Evolutionary conservation across 1,140 invertebrate species (phyloP), one percentile per base, ranked within the genome.

Genomic region (Homarus americanus): DNA sequence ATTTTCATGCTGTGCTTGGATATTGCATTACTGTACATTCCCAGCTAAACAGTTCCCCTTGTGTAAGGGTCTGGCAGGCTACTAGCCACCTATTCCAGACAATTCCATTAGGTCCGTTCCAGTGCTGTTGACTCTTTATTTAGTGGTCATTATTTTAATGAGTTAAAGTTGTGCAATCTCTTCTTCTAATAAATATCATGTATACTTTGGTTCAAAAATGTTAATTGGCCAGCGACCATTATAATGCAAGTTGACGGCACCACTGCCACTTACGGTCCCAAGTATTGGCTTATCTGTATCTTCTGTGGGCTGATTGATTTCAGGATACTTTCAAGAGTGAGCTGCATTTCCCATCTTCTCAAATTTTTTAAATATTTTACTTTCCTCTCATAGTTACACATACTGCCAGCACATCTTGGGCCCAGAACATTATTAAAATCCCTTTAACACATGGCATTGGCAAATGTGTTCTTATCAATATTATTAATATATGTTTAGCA

Each of bases 21-120:
- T 88, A 82, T 72, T 82, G 86, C 58, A 88, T 88, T 80, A 80
- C 86, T 88, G 76, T 88, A 88, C 86, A 88, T 88, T 88, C 86
- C 86, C 86, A 88, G 86, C 86, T 88, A 82, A 80, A 80, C 53
- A 80, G 86, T 80, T 83, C 17, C 66, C 87, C 87, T 86, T 78
- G 58, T 78, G 84, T 72, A 44, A 88, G 78, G 86, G 78, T 80
- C 76, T 88, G 76, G 86, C 53, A 80, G 86, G 86, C 86, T 66
- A 2, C 28, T 80, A 49, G 86, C 86, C 78, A 82, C 86, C 63
- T 66, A 88, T 88, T 88, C 86, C 86, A 88, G 58, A 88, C 76
- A 73, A 88, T 88, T 88, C 86, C 86, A 88, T 88, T 88, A 88
- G 86, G 76, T 88, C 78, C 63, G 86, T 88, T 80, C 73, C 73